phyloP scores from a whole-genome alignment of 1,140 invertebrate genomes.

The Artemia franciscana region DNA sequence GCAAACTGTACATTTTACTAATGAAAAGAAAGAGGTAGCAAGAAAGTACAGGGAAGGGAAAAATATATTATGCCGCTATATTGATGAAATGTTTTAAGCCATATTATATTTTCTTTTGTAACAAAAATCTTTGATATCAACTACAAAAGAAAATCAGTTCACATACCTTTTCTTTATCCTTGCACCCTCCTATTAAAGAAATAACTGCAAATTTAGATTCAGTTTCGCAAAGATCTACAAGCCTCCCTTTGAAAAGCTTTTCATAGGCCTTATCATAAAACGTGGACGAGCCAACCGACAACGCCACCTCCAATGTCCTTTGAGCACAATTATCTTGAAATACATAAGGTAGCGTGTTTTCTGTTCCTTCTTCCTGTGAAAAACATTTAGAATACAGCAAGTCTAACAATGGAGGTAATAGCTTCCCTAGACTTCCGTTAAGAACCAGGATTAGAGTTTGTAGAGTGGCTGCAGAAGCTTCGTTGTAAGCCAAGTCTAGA shows the following conservation, averaged over 20 bases:
- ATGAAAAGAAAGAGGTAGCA: too few species aligned
- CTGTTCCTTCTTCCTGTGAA: not conserved
- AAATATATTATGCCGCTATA: too few species aligned
- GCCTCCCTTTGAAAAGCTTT: slow-evolving; percentile 33
- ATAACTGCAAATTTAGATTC: slow-evolving; percentile 51
- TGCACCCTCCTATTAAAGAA: slow-evolving; percentile 37
- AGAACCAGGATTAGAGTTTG: not conserved
- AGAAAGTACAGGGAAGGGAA: too few species aligned
- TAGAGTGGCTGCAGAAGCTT: slow-evolving; percentile 21
- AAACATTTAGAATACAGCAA: slow-evolving; percentile 12
- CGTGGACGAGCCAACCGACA: slow-evolving; percentile 34
- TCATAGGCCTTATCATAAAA: slow-evolving; percentile 33
- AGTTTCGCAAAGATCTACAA: slow-evolving; percentile 32
- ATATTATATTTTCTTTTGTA: too few species aligned
- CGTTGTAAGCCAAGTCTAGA: slow-evolving; percentile 1
- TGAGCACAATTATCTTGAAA: slow-evolving; percentile 30
- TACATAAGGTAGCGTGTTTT: slow-evolving; percentile 13
- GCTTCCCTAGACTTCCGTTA: not conserved
- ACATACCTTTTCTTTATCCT: slow-evolving; percentile 32
- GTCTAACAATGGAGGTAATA: slow-evolving; percentile 14
- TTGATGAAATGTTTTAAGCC: too few species aligned
- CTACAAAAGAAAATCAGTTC: too few species aligned
- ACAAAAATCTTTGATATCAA: too few species aligned
- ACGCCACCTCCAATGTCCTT: slow-evolving; percentile 37
- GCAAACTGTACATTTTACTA: too few species aligned